phyloP scores from a whole-genome alignment of 2,888 invertebrate genomes.

The Philhelius pedissequus region DNA sequence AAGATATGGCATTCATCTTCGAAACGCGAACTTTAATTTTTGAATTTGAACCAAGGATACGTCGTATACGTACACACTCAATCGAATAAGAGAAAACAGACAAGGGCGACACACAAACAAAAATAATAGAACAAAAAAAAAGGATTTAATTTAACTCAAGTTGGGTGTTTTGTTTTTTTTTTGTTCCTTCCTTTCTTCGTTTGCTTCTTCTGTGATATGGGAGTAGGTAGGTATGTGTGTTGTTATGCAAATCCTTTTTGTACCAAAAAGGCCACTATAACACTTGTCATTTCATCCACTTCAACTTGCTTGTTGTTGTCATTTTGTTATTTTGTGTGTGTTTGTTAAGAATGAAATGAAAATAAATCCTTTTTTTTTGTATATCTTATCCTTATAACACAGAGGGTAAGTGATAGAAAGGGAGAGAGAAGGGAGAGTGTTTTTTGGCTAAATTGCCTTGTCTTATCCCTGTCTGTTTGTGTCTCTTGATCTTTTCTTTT shows the following conservation, averaged over 20 bases:
- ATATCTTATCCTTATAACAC: background rate
- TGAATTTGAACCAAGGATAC: slow-evolving; percentile 25
- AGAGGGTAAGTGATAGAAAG: too few relatives aligned
- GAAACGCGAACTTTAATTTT: slow-evolving; percentile 41
- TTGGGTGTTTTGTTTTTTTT: background rate
- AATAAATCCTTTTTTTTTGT: slow-evolving; percentile 37
- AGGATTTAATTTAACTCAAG: slow-evolving; percentile 50
- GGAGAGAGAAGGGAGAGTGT: background rate
- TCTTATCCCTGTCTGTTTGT: slow-evolving; percentile 53
- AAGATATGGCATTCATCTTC: slow-evolving; percentile 38
- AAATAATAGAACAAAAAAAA: too few relatives aligned
- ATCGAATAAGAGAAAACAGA: background rate
- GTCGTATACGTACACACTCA: background rate
- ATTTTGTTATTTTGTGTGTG: background rate
- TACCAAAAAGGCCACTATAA: slow-evolving; percentile 61
- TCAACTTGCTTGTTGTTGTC: background rate
- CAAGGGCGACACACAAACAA: too few relatives aligned
- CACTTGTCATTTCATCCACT: slow-evolving; percentile 63
- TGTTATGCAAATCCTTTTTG: slow-evolving; percentile 43
- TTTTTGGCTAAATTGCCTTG: slow-evolving; percentile 56
- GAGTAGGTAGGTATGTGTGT: background rate
- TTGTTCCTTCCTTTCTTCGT: background rate
- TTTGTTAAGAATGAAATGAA: slow-evolving; percentile 7
- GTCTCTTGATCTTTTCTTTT: background rate
- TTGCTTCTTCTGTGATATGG: background rate